Base-by-base conservation (phyloP, 1,140 invertebrate species). In the Aethina tumida region DNA sequence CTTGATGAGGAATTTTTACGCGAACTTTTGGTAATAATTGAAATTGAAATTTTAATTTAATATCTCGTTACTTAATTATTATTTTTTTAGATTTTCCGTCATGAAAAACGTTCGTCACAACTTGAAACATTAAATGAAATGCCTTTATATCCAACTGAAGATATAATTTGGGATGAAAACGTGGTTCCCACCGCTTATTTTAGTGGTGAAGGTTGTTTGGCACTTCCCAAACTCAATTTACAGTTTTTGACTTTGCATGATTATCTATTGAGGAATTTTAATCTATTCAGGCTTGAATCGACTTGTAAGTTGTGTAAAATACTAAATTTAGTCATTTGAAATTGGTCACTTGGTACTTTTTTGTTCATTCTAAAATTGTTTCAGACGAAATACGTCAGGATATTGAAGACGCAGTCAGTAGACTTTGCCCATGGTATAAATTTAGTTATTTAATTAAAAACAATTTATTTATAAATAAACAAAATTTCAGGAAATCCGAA, bases 91-190 rank as follows among this genome's bases (percentile, higher is more conserved):
- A 75, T 87, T 35, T 87, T 85, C 6, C 68, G 84, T 6, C 90
- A 97, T 60, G 92, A 97, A 60, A 71, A 82, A 36, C 74, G 91
- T 30, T 74, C 79, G 10, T 97, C 93, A 0, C 96, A 98, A 56
- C 62, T 98, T 21, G 88, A 98, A 60, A 82, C 87, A 29, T 65
- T 99, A 2, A 99, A 99, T 59, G 84, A 92, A 49, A 96, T 99
- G 89, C 94, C 97, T 0, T 68, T 99, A 0, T 99, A 99, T 65
- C 97, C 96, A 1, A 98, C 93, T 0, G 96, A 99, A 60, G 80
- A 91, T 31, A 83, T 99, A 6, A 96, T 99, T 49, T 99, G 97
- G 97, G 92, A 99, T 66, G 94, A 98, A 61, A 98, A 97, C 58
- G 79, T 99, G 19, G 95, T 99, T 1, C 97, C 97, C 0, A 90